These are phyloP conservation scores for Spheniscus mendiculus DNA, from an alignment of 2,113 vertebrate genomes.

Conservation along the genomic window DNA sequence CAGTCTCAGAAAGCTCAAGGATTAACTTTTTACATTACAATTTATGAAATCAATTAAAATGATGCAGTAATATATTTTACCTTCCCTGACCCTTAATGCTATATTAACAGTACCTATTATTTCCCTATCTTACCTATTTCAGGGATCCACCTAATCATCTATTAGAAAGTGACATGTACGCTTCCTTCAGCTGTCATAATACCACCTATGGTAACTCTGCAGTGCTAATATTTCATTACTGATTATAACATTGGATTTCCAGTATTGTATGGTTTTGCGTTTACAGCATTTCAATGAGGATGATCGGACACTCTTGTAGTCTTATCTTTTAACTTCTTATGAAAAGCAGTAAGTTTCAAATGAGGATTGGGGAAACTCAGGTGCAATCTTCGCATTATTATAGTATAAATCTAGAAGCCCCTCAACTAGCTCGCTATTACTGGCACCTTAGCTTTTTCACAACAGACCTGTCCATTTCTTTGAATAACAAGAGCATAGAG, in stretches of 20 bases:
- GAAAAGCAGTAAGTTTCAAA: neutral
- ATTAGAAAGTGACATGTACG: neutral
- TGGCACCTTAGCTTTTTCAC: neutral
- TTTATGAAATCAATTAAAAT: constrained; percentile 9
- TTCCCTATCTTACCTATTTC: neutral
- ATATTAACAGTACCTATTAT: neutral
- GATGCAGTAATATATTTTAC: neutral
- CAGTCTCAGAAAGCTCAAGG: neutral
- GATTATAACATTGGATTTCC: neutral
- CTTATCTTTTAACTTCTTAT: neutral
- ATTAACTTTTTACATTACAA: neutral
- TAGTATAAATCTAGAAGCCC: neutral
- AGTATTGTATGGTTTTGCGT: neutral
- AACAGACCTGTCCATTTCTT: neutral
- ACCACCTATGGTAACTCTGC: neutral
- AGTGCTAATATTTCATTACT: neutral
- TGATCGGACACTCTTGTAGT: neutral
- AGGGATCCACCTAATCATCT: neutral
- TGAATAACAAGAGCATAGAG: neutral
- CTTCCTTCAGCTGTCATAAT: neutral
- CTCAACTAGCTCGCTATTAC: rapidly evolving
- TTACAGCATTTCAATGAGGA: neutral
- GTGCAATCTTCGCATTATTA: neutral
- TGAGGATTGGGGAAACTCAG: neutral
- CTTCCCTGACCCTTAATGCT: neutral